Base-by-base conservation (phyloP, 1,140 invertebrate genomes). In the Ridgeia piscesae region DNA sequence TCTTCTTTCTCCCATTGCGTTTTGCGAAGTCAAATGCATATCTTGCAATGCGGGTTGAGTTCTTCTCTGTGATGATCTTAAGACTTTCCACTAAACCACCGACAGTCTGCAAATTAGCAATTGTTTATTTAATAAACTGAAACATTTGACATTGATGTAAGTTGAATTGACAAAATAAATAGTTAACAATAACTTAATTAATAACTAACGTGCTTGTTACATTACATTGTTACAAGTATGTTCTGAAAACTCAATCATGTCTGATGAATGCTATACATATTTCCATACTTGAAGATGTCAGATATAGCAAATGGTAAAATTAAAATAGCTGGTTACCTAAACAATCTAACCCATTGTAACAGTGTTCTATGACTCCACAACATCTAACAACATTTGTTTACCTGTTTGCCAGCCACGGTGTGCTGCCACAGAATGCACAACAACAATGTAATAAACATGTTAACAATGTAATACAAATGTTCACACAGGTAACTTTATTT, bases 1-100 rank as follows among this genome's bases (percentile, higher is more conserved):
- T 96, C 96, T 99, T 99, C 92, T 96, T 95, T 35, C 99, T 97
- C 93, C 98, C 98, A 96, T 99, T 98, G 95, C 98, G 99, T 8
- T 98, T 98, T 0, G 99, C 99, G 96, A 99, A 99, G 96, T 99
- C 99, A 96, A 99, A 99, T 1, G 99, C 99, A 96, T 99, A 99
- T 96, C 99, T 99, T 14, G 99, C 99, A 94, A 99, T 99, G 93
- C 99, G 97, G 95, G 98, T 97, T 27, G 98, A 99, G 94, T 99
- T 99, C 27, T 97, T 96, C 31, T 97, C 97, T 1, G 99, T 99
- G 33, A 99, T 98, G 94, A 99, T 99, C 96, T 99, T 99, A 92
- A 99, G 96, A 95, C 98, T 99, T 95, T 99, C 99, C 6, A 99
- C 98, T 35, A 99, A 98, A 34, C 99, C 98, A 34, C 95, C 94